Evolutionary conservation across 2,113 vertebrate species (phyloP), one percentile per base, ranked within the genome.

Genomic region (Steatornis caripensis): DNA sequence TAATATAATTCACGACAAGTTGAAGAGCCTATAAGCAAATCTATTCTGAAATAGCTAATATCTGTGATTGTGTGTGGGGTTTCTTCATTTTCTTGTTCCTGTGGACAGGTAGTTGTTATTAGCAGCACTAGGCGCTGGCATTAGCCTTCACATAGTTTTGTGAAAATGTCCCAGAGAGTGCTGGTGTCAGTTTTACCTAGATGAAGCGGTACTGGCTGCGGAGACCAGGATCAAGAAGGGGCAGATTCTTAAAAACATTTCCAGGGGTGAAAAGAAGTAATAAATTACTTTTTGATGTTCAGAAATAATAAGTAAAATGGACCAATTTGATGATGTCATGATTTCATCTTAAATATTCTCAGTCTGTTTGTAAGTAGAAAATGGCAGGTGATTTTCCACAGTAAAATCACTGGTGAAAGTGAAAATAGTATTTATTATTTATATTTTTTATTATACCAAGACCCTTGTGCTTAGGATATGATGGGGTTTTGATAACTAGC

Each of bases 1-100:
- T n/a, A n/a, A n/a, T n/a, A n/a, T 36, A 64, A 43, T 48, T 62
- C 18, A 11, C 55, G 18, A 26, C 4, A 46, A 34, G 49, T 45
- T 79, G n/a, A 68, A 10, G 9, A 66, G 58, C 6, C 4, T 87
- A 30, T 39, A 12, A 53, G 49, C 39, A 2, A 55, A 49, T 48
- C 23, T 91, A 3, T 65, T 91, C 21, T 49, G 36, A 90, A 82
- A 55, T 41, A 84, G n/a, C 4, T 57, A n/a, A 36, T 37, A 30
- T 32, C 26, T 9, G 1, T 66, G 54, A 10, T 12, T 43, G 4
- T 16, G 4, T 16, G 7, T 18, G 11, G 8, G 6, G 0, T 9
- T 72, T 82, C 46, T 43, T 43, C 5, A 23, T 71, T 70, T 53
- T 43, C 46, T 76, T 72, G 23, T 79, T 62, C 55, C n/a, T 45